Percentiles rank a stretch among this genome's conserved stretches.
Evolutionary conservation across 2,113 vertebrate genomes (phyloP).

Genomic region (Indicator maculatus): DNA sequence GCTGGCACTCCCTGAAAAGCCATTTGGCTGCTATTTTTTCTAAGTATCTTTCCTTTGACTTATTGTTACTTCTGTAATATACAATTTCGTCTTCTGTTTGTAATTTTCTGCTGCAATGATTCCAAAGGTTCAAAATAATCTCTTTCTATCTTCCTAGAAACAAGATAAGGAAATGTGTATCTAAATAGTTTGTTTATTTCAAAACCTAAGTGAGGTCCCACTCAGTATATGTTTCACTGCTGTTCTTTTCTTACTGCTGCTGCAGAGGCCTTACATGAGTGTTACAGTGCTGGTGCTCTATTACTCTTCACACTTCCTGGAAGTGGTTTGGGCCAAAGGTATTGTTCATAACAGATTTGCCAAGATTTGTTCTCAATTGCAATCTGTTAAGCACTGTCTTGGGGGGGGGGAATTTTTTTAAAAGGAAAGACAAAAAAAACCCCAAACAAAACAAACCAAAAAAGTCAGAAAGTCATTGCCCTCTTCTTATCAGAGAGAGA

Average conservation of each 20-base stretch:
- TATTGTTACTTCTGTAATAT: constrained; percentile 59
- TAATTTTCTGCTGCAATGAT: constrained; percentile 69
- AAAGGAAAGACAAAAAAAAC: too few species aligned
- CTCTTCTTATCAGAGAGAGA: constrained; percentile 24
- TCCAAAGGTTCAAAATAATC: constrained; percentile 63
- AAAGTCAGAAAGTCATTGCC: constrained; percentile 9
- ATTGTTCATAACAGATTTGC: constrained; percentile 17
- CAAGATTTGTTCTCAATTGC: constrained; percentile 32
- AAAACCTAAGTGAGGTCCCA: constrained; percentile 24
- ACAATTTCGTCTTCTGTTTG: constrained; percentile 64
- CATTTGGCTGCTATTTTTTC: constrained; percentile 34
- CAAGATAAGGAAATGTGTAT: neutral
- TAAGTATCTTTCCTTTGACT: constrained; percentile 44
- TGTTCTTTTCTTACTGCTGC: neutral
- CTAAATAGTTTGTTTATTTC: constrained; percentile 51
- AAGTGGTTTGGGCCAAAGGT: neutral
- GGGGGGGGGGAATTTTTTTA: too few species aligned
- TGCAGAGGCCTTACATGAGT: neutral
- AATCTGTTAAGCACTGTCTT: neutral
- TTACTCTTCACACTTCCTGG: neutral
- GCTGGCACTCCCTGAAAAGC: constrained; percentile 35
- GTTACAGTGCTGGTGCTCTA: neutral
- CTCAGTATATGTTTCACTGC: constrained; percentile 3
- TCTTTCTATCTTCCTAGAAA: constrained; percentile 41
- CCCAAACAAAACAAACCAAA: neutral